Evolutionary conservation across 2,113 vertebrate genomes (phyloP).

Genomic region (Cheirogaleus medius): DNA sequence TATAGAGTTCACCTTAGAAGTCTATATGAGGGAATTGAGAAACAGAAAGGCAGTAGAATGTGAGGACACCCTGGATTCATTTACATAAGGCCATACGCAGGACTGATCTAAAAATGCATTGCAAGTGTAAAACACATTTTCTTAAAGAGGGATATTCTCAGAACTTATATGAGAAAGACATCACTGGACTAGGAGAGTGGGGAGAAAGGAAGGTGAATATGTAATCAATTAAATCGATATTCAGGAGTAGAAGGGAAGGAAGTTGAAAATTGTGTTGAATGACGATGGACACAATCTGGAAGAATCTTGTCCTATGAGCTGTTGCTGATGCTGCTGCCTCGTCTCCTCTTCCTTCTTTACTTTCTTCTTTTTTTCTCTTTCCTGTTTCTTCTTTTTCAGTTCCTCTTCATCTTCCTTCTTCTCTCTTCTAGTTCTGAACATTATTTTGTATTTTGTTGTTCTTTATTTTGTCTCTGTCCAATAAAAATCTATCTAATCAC

Average conservation of each 20-base stretch:
- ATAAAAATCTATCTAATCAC: not conserved
- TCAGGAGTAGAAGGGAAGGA: not conserved
- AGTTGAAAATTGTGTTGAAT: not conserved
- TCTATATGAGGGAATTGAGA: not conserved
- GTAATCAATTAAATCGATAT: not conserved
- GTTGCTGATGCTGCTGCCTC: rapidly evolving
- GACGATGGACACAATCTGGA: not conserved
- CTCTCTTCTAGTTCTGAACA: not conserved
- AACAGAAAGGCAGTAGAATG: not conserved
- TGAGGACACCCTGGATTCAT: not conserved
- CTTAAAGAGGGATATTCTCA: not conserved
- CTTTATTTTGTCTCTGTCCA: not conserved
- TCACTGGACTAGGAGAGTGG: not conserved
- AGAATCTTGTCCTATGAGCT: not conserved
- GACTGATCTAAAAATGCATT: not conserved
- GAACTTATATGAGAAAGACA: not conserved
- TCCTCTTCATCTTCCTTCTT: not conserved
- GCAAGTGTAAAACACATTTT: not conserved
- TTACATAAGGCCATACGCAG: not conserved
- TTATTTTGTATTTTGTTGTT: not conserved
- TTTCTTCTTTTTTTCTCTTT: not conserved
- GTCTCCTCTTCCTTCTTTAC: rapidly evolving
- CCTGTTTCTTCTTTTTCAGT: not conserved
- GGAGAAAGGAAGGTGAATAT: not conserved
- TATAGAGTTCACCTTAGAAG: not conserved